Conservation (phyloP, 1,140 invertebrate species). For the Camponotus vicinus region DNA sequence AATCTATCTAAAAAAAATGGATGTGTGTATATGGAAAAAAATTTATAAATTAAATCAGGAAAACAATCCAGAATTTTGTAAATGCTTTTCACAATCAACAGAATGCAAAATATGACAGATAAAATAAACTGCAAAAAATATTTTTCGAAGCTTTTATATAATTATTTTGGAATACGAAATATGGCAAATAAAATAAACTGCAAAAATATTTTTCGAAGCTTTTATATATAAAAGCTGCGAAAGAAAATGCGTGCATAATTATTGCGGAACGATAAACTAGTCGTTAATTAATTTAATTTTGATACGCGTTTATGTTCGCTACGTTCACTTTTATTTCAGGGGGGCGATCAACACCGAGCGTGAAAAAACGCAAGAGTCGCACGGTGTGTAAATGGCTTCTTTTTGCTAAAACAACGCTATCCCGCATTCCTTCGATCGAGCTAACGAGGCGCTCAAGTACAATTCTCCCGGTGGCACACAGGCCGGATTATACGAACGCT, state of each 20-base stretch:
- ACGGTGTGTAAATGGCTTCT: slow-evolving; percentile 35
- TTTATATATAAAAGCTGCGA: neutral
- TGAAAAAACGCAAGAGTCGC: slow-evolving; percentile 11
- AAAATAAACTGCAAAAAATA: neutral
- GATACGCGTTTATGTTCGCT: no score
- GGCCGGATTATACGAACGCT: slow-evolving; percentile 66
- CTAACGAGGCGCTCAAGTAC: slow-evolving; percentile 57
- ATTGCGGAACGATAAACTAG: neutral
- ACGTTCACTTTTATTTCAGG: slow-evolving; percentile 21
- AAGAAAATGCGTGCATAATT: slow-evolving; percentile 1
- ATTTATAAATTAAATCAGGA: neutral
- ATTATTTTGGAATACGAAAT: neutral
- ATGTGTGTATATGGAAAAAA: neutral
- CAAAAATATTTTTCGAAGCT: neutral
- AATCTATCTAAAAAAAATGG: neutral
- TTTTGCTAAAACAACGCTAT: slow-evolving; percentile 43
- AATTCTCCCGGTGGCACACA: slow-evolving; percentile 40
- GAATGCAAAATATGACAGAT: neutral
- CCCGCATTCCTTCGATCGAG: slow-evolving; percentile 58
- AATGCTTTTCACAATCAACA: slow-evolving; percentile 26
- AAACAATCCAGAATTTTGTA: neutral
- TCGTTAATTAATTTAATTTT: neutral
- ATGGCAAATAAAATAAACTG: neutral
- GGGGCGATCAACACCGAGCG: neutral
- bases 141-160: no score